Base-by-base conservation (phyloP, 1,140 invertebrate species). In the Bombus sibiricus region DNA sequence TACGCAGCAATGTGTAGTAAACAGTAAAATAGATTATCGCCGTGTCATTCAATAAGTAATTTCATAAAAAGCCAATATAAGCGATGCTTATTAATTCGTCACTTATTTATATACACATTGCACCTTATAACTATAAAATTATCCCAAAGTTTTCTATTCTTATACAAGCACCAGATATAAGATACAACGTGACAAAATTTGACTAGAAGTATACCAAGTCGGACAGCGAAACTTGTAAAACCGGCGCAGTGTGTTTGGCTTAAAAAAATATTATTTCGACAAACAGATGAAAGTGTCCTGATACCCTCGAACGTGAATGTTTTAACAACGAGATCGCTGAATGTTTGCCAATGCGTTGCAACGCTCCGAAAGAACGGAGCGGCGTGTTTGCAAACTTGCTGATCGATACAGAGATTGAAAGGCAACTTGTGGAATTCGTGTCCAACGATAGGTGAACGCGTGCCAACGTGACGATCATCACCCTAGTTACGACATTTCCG, bases 341-440 rank as follows among this genome's bases (percentile, higher is more conserved):
- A n/a, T 22, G 10, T n/a, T 5, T 62, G 22, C 62, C 28, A 10
- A 39, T 22, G n/a, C 41, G n/a, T 43, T 8, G 6, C 2, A 18
- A 39, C 25, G 53, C 3, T 41, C 28, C 25, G 53, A 76, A 39
- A 8, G 47, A 53, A 47, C 73, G 64, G n/a, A n/a, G 12, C 32
- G 47, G 74, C 5, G 3, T 32, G 6, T 72, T 43, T 72, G 71
- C 8, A 22, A 32, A 15, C n/a, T 64, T 39, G 13, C 39, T n/a
- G 25, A 81, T 81, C 43, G 43, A 59, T 72, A 15, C 4, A 37
- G 4, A 59, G 18, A 59, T 47, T 68, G 22, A 43, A 22, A 43
- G 62, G n/a, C 53, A 59, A 78, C 43, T 72, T 39, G 72, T 75
- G 71, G 57, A 59, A 83, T 77, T 83, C 59, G 59, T 83, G 81